A percentile compares a stretch with the other conserved stretches of the same genome.
Conservation (phyloP, 1,140 invertebrate genomes). For the Prorops nasuta region DNA sequence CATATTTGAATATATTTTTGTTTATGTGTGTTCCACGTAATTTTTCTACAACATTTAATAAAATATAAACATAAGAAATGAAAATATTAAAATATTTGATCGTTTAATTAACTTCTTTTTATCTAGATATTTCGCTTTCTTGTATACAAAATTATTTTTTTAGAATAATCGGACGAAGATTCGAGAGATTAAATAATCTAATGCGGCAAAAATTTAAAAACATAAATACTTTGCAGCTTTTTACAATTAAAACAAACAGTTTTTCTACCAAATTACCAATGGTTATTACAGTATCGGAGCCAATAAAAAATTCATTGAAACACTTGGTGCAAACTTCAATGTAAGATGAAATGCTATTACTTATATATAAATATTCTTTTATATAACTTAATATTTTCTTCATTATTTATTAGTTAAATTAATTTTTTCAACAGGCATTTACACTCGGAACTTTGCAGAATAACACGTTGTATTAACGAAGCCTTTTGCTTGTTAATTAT, state of each 20-base stretch:
- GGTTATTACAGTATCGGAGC: background rate
- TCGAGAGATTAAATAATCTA: too few species aligned
- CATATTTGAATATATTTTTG: too few species aligned
- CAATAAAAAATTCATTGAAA: background rate
- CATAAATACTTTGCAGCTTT: background rate
- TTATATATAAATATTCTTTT: background rate
- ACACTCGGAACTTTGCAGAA: background rate
- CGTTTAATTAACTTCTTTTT: too few species aligned
- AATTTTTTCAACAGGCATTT: background rate
- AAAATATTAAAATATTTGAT: too few species aligned
- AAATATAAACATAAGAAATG: too few species aligned
- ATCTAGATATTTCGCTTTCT: too few species aligned
- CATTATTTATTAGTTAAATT: background rate
- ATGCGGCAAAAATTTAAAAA: too few species aligned
- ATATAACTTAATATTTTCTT: background rate
- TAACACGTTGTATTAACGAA: background rate
- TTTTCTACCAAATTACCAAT: background rate
- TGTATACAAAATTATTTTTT: too few species aligned
- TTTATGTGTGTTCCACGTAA: too few species aligned
- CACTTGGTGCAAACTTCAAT: background rate
- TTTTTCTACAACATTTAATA: too few species aligned
- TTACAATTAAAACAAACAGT: background rate
- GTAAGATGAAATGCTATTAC: background rate
- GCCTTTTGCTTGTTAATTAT: background rate
- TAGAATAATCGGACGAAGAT: too few species aligned